Evolutionary conservation across 1,140 invertebrate species (phyloP).

Genomic region (Caenorhabditis tropicalis): DNA sequence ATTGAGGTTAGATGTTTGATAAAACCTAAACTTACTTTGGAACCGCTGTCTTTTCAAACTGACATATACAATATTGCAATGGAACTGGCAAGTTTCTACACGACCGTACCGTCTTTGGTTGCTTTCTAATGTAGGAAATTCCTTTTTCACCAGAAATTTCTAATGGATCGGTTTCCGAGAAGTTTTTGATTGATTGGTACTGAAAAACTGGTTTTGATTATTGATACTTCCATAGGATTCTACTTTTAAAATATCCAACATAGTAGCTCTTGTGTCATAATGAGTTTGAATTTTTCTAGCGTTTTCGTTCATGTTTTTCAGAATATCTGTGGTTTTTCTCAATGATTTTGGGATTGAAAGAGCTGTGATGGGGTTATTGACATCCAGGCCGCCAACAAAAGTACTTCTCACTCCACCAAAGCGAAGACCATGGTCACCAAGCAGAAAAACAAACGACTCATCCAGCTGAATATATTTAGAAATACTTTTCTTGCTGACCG

Average conservation of each 20-base stretch:
- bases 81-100: slow-evolving; percentile 17
- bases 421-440: slow-evolving; percentile 52
- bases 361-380: slow-evolving; percentile 48
- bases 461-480: slow-evolving; percentile 42
- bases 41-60: background rate
- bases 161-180: background rate
- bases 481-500: background rate
- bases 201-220: slow-evolving; percentile 1
- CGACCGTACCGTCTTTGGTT: background rate
- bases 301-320: background rate
- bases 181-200: background rate
- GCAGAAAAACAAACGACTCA: slow-evolving; percentile 48
- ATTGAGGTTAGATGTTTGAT: background rate
- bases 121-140: background rate
- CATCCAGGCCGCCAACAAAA: slow-evolving; percentile 35
- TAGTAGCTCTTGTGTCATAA: slow-evolving; percentile 37
- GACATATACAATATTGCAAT: slow-evolving; percentile 33
- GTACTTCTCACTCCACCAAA: slow-evolving; percentile 45
- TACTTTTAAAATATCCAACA: slow-evolving; percentile 32
- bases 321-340: background rate
- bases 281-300: slow-evolving; percentile 33
- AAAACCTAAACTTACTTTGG: background rate
- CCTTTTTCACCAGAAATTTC: slow-evolving; percentile 3
- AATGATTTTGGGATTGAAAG: slow-evolving; percentile 45
- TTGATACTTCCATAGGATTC: background rate